A percentile compares a stretch with the other conserved stretches of the same genome.
Conservation (phyloP, 2,888 invertebrate species). For the Eledona agricola region DNA sequence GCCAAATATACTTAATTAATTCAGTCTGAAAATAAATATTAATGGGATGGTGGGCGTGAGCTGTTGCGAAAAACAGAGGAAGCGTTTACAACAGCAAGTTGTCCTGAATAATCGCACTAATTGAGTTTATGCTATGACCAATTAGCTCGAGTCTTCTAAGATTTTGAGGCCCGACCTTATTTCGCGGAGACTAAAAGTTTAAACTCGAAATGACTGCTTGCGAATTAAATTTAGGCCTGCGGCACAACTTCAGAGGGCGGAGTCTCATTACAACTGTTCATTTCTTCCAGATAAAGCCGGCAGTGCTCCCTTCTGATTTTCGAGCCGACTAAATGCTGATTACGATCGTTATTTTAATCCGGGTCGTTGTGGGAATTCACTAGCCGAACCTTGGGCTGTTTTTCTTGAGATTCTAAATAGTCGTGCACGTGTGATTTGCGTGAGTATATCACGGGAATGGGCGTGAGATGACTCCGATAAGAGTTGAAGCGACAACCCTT, state of each 20-base stretch:
- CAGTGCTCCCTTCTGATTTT: slow-evolving; percentile 46
- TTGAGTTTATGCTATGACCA: slow-evolving; percentile 54
- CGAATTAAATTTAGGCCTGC: slow-evolving; percentile 50
- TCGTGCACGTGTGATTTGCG: slow-evolving; percentile 12
- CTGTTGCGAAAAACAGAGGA: slow-evolving; percentile 8
- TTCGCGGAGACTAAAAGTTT: slow-evolving; percentile 52
- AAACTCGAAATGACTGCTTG: slow-evolving; percentile 50
- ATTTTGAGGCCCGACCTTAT: slow-evolving; percentile 50
- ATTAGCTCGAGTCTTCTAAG: slow-evolving; percentile 53
- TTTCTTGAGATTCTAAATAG: slow-evolving; percentile 1
- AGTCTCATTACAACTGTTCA: slow-evolving; percentile 47
- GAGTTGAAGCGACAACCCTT: slow-evolving; percentile 43
- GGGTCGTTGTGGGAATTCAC: slow-evolving; percentile 42
- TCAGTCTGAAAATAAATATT: slow-evolving; percentile 8
- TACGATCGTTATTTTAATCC: slow-evolving; percentile 52
- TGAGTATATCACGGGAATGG: slow-evolving; percentile 2
- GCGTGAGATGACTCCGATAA: slow-evolving; percentile 32
- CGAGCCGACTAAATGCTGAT: slow-evolving; percentile 44
- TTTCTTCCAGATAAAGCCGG: slow-evolving; percentile 47
- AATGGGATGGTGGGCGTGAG: slow-evolving; percentile 10
- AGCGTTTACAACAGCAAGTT: slow-evolving; percentile 31
- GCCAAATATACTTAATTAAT: slow-evolving; percentile 18
- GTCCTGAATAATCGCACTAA: slow-evolving; percentile 50
- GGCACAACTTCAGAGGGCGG: slow-evolving; percentile 39
- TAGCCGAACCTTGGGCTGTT: slow-evolving; percentile 1